These are phyloP conservation scores for Eupithecia inturbata DNA, from an alignment of 2,888 invertebrate species.

Conservation along the genomic window DNA sequence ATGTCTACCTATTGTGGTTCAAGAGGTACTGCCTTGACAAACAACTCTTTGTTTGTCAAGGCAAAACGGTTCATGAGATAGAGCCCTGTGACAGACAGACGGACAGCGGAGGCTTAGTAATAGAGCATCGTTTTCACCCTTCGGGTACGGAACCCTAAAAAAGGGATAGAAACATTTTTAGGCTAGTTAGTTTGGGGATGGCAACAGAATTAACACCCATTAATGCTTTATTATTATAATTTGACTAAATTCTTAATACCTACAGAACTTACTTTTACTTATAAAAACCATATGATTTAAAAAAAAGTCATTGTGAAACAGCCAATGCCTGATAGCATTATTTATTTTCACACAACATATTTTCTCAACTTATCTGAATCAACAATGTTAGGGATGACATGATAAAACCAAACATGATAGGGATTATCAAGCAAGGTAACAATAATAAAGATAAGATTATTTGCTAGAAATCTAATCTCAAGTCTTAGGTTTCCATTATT, in stretches of 20 bases:
- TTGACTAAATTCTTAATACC: not conserved
- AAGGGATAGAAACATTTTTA: not conserved
- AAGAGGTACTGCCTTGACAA: no score
- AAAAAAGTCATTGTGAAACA: conserved; percentile 5
- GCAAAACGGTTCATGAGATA: no score
- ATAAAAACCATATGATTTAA: not conserved
- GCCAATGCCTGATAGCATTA: not conserved
- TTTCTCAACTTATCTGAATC: not conserved
- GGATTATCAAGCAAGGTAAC: conserved; percentile 3
- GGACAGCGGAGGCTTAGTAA: no score
- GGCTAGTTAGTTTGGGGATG: not conserved
- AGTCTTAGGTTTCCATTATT: not conserved
- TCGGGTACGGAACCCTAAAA: no score
- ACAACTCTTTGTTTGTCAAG: no score
- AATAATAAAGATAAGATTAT: conserved; percentile 3
- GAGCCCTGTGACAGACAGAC: no score
- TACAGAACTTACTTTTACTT: not conserved
- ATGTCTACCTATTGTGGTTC: no score
- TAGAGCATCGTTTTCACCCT: no score
- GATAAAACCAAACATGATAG: conserved; percentile 5
- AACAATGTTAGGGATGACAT: no score
- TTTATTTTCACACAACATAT: conserved; percentile 7
- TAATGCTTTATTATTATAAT: not conserved
- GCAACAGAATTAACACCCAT: not conserved
- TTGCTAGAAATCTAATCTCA: not conserved